Evolutionary conservation across 92 coral and sea anemone species (phyloP).

Genomic region (Meandrina meandrites): DNA sequence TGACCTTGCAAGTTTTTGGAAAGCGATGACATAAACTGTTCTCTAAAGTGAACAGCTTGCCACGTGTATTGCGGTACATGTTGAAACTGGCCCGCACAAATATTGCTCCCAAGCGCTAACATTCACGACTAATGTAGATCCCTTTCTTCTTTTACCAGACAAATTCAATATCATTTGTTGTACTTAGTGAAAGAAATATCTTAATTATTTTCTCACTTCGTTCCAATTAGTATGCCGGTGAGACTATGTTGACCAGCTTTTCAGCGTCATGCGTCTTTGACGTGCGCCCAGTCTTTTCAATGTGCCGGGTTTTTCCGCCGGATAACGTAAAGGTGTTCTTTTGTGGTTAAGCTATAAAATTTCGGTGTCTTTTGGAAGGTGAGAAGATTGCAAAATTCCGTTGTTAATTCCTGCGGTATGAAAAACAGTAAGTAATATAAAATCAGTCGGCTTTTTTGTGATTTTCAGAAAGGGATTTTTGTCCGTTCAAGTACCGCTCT

Average conservation of each 20-base stretch:
- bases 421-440: background rate
- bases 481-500: background rate
- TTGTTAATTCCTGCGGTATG: constrained; percentile 3
- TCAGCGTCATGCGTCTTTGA: background rate
- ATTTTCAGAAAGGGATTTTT: background rate
- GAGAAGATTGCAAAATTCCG: constrained; percentile 13
- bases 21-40: background rate
- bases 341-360: constrained; percentile 29
- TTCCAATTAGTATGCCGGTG: background rate
- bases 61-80: background rate
- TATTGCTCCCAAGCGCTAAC: background rate
- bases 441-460: constrained; percentile 5
- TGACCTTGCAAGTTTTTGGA: background rate
- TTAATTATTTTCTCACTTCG: background rate
- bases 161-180: constrained; percentile 13
- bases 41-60: background rate
- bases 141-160: background rate
- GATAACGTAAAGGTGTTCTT: constrained; percentile 13
- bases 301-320: constrained; percentile 19
- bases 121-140: background rate
- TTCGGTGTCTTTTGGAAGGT: constrained; percentile 12
- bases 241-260: constrained; percentile 5
- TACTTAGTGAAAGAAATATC: background rate
- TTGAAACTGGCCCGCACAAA: background rate
- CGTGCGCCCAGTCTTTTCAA: background rate